Base-by-base conservation (phyloP, 2,888 invertebrate species). In the Drosophila stalkeri region DNA sequence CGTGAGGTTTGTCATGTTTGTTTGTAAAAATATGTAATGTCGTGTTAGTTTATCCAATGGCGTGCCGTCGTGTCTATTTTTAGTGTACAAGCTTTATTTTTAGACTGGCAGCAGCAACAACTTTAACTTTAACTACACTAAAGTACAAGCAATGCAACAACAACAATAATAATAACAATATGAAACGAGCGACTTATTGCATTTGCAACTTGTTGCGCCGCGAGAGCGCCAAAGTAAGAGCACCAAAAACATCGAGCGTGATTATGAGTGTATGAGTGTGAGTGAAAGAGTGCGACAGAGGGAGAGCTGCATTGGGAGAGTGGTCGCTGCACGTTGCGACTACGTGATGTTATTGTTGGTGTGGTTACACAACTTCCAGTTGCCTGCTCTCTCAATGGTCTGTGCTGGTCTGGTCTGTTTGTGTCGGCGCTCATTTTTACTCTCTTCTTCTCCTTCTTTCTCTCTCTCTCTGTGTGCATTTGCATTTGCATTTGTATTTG, bases 1-100 rank as follows among this genome's bases (percentile, higher is more conserved):
- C 59, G 72, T 65, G 73, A 72, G 59, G 68, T 70, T 80, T 73
- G 64, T 70, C 65, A 77, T 81, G 82, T 80, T 81, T 84, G 81
- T 80, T 86, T 82, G 86, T 83, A 72, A 71, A 80, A 81, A 81
- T 76, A 64, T 81, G 79, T 86, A 87, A 84, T 87, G 84, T 82
- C 77, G 87, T 78, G 78, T 86, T 86, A 80, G 82, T 80, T 87
- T 84, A 87, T 80, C 80, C 72, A 72, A 70, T 80, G 80, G 71
- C 77, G 73, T 77, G 80, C 80, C 72, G 79, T 82, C 82, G 81
- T 69, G 71, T 86, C 89, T 86, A 86, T 86, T 88, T 86, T 82
- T 88, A 86, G 84, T 72, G 64, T 64, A 72, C 67, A 69, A 70
- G 74, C 64, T 86, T 86, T 86, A 86, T 86, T 86, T 88, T 83